These are phyloP conservation scores for Theocolax elegans DNA, from an alignment of 1,140 invertebrate species.

Conservation along the genomic window DNA sequence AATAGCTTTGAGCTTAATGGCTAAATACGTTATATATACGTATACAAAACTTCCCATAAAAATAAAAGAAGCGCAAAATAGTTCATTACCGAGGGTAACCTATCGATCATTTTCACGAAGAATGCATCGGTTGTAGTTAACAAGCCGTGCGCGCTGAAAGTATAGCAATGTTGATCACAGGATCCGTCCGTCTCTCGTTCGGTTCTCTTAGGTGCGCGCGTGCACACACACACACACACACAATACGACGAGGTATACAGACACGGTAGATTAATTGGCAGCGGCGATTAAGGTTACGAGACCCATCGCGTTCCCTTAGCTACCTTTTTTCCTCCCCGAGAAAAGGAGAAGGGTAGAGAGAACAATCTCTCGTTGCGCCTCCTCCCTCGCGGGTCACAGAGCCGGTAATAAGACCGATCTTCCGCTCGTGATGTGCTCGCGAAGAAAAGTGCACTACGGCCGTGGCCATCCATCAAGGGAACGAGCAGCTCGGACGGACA, in stretches of 20 bases:
- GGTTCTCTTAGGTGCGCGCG: background rate
- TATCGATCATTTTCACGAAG: conserved; percentile 3
- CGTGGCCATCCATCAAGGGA: background rate
- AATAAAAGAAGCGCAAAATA: too few relatives aligned
- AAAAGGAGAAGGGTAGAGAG: background rate
- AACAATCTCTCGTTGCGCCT: background rate
- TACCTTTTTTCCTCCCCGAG: background rate
- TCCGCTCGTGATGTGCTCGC: conserved; percentile 4
- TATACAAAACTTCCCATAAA: too few relatives aligned
- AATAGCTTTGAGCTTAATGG: too few relatives aligned
- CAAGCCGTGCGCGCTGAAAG: too few relatives aligned
- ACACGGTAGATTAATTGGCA: conserved; percentile 28
- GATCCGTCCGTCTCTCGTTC: too few relatives aligned
- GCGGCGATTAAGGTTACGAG: conserved; percentile 32
- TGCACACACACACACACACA: background rate
- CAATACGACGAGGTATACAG: background rate
- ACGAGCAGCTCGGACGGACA: background rate
- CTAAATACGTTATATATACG: too few relatives aligned
- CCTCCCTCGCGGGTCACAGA: conserved; percentile 12
- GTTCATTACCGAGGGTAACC: too few relatives aligned
- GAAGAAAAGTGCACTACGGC: background rate
- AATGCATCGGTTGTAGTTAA: background rate
- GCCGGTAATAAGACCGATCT: conserved; percentile 28
- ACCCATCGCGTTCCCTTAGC: conserved; percentile 1
- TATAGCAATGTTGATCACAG: too few relatives aligned